phyloP scores from a whole-genome alignment of 2,113 vertebrate genomes.

The Colinus virginianus region DNA sequence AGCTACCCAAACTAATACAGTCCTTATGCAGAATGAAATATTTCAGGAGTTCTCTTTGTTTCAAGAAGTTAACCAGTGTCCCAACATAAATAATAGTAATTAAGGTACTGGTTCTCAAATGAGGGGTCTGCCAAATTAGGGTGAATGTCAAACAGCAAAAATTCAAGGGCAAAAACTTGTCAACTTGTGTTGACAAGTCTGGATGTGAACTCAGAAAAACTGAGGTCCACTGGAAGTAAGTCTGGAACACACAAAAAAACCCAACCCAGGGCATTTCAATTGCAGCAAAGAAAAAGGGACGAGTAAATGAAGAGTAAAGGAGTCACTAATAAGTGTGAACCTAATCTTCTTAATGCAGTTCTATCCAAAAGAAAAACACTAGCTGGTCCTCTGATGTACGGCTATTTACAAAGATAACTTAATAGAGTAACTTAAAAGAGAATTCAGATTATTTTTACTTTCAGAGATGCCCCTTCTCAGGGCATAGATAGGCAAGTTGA shows the following conservation, averaged over 20 bases:
- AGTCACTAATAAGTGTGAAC: neutral
- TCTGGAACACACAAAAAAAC: neutral
- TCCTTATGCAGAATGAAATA: neutral
- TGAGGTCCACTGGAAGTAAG: neutral
- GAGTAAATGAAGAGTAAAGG: neutral
- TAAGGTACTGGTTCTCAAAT: neutral
- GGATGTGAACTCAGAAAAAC: neutral
- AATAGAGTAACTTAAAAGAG: neutral
- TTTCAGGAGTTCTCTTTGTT: constrained; percentile 50
- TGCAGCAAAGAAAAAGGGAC: neutral
- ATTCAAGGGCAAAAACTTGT: neutral
- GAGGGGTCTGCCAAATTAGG: neutral
- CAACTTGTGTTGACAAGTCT: neutral
- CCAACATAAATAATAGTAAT: neutral
- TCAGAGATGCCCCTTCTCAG: neutral
- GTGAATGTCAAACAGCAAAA: neutral
- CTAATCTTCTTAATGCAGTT: neutral
- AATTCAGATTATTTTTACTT: neutral
- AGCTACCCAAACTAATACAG: neutral
- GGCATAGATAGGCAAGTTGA: neutral
- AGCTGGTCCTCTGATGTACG: neutral
- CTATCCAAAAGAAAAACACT: neutral
- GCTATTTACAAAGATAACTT: neutral
- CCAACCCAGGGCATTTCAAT: neutral
- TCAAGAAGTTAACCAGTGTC: constrained; percentile 22